Conservation (phyloP, 2,113 vertebrate genomes). For the cattle (Bos taurus) region DNA sequence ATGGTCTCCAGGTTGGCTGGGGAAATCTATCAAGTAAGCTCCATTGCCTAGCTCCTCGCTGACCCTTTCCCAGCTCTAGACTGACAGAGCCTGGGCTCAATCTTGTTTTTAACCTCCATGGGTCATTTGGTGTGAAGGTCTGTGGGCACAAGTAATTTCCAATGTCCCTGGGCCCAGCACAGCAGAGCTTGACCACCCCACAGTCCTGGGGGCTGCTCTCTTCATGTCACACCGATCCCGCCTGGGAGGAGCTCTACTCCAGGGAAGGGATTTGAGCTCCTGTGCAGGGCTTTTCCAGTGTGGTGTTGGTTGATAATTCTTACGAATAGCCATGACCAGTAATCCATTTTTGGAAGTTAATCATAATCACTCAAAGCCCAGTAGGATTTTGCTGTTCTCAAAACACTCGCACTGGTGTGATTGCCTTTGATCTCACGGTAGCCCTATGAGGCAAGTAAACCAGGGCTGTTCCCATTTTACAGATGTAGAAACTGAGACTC, state of each 20-base stretch:
- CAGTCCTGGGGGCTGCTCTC: not conserved
- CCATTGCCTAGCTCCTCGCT: not conserved
- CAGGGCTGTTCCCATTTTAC: not conserved
- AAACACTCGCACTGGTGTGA: not conserved
- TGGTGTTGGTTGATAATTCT: not conserved
- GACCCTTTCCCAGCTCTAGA: not conserved
- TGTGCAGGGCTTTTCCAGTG: not conserved
- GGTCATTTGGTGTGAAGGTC: not conserved
- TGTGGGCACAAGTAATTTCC: not conserved
- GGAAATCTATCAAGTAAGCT: not conserved
- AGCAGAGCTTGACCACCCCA: not conserved
- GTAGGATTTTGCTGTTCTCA: not conserved
- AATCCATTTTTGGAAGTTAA: not conserved
- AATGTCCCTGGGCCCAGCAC: not conserved
- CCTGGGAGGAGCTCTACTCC: not conserved
- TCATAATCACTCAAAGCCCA: not conserved
- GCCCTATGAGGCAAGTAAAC: not conserved
- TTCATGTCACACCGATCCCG: not conserved
- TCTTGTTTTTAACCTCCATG: not conserved
- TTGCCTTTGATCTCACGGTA: not conserved
- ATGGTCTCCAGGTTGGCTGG: not conserved
- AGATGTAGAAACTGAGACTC: not conserved
- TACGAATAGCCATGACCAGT: not conserved
- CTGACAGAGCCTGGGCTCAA: not conserved
- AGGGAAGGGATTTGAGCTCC: not conserved